A percentile compares a stretch with the other conserved stretches of the same genome.
Evolutionary conservation across 2,888 invertebrate genomes (phyloP).

Genomic region (Linhomoeus sp.): DNA sequence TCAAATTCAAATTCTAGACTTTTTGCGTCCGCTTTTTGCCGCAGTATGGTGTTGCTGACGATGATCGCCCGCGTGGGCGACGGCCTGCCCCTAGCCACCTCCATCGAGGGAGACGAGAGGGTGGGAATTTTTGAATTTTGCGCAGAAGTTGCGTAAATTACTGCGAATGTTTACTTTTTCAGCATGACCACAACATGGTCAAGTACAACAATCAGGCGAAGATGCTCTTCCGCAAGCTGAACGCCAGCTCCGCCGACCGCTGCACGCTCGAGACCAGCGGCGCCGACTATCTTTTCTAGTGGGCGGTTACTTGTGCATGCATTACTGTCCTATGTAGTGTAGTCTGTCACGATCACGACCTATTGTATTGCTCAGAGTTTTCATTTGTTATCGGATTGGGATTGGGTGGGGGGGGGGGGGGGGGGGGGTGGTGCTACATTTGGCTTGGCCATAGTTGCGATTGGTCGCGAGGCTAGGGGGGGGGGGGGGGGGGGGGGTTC

Average conservation of each 20-base stretch:
- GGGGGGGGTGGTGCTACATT: no score
- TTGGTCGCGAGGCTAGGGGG: no score
- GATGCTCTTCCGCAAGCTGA: slow-evolving; percentile 83
- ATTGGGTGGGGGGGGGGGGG: no score
- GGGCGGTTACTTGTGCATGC: slow-evolving; percentile 33
- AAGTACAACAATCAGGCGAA: slow-evolving; percentile 99
- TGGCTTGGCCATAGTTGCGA: no score
- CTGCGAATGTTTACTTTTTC: slow-evolving; percentile 17
- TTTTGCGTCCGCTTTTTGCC: no score
- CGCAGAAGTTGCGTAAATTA: neutral
- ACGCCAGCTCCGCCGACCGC: slow-evolving; percentile 63
- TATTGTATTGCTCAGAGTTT: neutral
- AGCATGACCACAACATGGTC: slow-evolving; percentile 77
- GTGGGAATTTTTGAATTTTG: slow-evolving; percentile 40
- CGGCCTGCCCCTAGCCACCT: slow-evolving; percentile 80
- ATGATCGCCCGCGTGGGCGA: slow-evolving; percentile 90
- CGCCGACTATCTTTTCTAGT: slow-evolving; percentile 93
- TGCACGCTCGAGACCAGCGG: slow-evolving; percentile 70
- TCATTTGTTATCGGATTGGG: neutral
- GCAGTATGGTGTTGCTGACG: slow-evolving; percentile 94
- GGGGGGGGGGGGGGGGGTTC: no score
- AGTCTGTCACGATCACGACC: neutral
- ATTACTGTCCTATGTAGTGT: neutral
- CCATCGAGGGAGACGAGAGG: slow-evolving; percentile 95
- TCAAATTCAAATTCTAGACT: no score